These are phyloP conservation scores for Pterocles burchelli DNA, from an alignment of 2,113 vertebrate genomes.

Conservation along the genomic window DNA sequence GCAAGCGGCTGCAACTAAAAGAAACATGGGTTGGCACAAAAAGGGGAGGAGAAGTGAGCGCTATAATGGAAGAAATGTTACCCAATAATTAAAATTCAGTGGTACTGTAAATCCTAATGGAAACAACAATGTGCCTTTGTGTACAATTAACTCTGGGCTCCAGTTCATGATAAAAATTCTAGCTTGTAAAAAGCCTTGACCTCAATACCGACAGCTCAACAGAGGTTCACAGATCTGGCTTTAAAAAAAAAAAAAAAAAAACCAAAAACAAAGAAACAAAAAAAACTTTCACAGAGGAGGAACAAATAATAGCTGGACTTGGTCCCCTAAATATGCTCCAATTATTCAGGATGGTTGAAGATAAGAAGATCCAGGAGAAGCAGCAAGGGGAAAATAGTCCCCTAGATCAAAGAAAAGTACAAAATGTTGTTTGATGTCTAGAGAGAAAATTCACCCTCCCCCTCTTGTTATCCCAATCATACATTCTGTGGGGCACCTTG, in stretches of 20 bases:
- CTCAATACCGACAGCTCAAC: conserved; percentile 66
- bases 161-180: conserved; percentile 70
- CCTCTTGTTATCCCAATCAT: conserved; percentile 33
- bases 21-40: conserved; percentile 27
- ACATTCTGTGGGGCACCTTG: conserved; percentile 27
- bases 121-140: conserved; percentile 75
- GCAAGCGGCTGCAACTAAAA: background rate
- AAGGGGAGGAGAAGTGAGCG: conserved; percentile 21
- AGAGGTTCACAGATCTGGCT: conserved; percentile 64
- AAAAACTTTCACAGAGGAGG: conserved; percentile 18
- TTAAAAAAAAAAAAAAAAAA: background rate
- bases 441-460: conserved; percentile 42
- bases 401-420: background rate
- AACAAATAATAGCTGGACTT: conserved; percentile 51
- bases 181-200: conserved; percentile 71
- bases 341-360: conserved; percentile 55
- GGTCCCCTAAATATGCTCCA: conserved; percentile 47
- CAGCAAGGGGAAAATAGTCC: background rate
- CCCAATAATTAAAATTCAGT: conserved; percentile 74
- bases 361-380: conserved; percentile 38
- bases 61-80: conserved; percentile 69
- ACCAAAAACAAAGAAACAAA: too few relatives aligned
- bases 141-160: conserved; percentile 73
- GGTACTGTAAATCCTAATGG: conserved; percentile 69
- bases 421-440: conserved; percentile 20